Conservation (phyloP, 2,888 invertebrate species). For the Apoda limacodes region DNA sequence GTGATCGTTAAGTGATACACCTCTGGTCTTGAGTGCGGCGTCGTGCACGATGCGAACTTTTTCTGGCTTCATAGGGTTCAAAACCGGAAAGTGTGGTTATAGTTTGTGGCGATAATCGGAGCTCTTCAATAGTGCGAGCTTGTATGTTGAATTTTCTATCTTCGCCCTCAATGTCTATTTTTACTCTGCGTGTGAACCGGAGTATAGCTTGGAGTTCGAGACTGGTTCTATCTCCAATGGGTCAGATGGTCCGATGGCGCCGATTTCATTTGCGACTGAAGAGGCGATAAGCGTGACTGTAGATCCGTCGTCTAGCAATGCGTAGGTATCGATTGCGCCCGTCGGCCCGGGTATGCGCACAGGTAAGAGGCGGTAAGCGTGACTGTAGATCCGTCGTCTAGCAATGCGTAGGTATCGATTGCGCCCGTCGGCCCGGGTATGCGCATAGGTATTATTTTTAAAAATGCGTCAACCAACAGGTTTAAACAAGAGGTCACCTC, state of each 20-base stretch:
- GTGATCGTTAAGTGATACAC: slow-evolving; percentile 14
- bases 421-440: slow-evolving; percentile 7
- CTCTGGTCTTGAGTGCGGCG: slow-evolving; percentile 13
- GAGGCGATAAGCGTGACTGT: neutral
- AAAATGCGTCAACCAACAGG: no score
- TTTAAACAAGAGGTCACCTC: no score
- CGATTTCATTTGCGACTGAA: neutral
- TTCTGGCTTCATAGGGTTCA: slow-evolving; percentile 14
- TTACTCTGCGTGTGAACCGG: no score
- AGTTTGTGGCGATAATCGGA: slow-evolving; percentile 4
- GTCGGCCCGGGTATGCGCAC: neutral
- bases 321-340: neutral
- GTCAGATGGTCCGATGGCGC: neutral
- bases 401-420: slow-evolving; percentile 9
- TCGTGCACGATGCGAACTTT: slow-evolving; percentile 16
- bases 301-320: neutral
- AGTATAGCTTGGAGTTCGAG: neutral
- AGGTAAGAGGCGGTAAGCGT: slow-evolving; percentile 7
- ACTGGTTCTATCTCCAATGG: neutral
- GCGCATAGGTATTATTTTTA: slow-evolving; percentile 13
- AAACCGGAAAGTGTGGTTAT: slow-evolving; percentile 16
- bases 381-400: slow-evolving; percentile 16
- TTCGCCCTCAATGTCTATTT: no score
- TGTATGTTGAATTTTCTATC: neutral
- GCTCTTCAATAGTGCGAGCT: slow-evolving; percentile 3